Percentiles rank a stretch among this genome's conserved stretches.
phyloP scores from a whole-genome alignment of 2,113 vertebrate species.

The Mirza zaza region DNA sequence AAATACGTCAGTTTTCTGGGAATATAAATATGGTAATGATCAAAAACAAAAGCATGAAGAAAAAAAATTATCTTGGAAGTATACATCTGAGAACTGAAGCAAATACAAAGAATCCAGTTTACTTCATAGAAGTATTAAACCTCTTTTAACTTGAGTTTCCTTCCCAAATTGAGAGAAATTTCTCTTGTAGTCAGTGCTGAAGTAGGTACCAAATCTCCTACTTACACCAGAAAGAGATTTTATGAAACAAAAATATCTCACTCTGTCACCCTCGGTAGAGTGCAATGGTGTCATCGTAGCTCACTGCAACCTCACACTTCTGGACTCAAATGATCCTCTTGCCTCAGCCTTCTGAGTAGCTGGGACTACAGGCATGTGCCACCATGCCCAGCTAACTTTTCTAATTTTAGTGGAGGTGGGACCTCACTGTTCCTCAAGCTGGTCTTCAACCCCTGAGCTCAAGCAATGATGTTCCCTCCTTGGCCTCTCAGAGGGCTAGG shows the following conservation, averaged over 20 bases:
- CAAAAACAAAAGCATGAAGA: neutral
- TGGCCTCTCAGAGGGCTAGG: too few relatives aligned
- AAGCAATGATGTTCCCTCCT: too few relatives aligned
- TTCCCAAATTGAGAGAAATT: neutral
- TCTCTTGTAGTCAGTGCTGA: neutral
- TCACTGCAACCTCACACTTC: too few relatives aligned
- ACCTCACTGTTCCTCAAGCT: too few relatives aligned
- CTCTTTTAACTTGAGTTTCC: neutral
- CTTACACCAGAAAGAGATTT: neutral
- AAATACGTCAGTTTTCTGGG: neutral
- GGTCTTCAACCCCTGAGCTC: too few relatives aligned
- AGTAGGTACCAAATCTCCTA: neutral
- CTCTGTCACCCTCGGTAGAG: too few relatives aligned
- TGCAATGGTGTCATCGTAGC: too few relatives aligned
- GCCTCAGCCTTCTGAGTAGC: too few relatives aligned
- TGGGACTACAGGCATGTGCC: too few relatives aligned
- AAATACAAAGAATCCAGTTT: neutral
- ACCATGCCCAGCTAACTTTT: too few relatives aligned
- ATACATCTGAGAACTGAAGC: neutral
- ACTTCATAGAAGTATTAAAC: neutral
- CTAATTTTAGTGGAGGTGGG: too few relatives aligned
- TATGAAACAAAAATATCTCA: neutral
- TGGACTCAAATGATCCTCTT: too few relatives aligned
- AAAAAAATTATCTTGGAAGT: neutral
- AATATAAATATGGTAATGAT: neutral